Evolutionary conservation across 37 sponge, comb jelly and placozoan species (phyloP), one percentile per base, ranked within the genome.

Genomic region (Theonella swinhoei): DNA sequence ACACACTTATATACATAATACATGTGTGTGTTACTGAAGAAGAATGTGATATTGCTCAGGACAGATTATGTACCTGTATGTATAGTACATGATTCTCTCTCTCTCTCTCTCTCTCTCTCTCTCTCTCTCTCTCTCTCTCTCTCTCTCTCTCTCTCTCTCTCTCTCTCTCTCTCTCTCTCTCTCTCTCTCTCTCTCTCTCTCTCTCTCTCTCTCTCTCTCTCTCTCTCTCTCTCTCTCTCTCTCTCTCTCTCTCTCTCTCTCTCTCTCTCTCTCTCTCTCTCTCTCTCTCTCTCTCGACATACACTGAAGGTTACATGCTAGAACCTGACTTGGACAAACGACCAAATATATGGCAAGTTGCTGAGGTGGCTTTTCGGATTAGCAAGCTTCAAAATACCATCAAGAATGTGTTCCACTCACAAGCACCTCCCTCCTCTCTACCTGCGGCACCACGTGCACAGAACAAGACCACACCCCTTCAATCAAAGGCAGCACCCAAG

Each of bases 271-370:
- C n/a, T n/a, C n/a, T n/a, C n/a, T n/a, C n/a, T n/a, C n/a, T n/a
- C n/a, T n/a, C n/a, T n/a, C n/a, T n/a, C n/a, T n/a, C n/a, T n/a
- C n/a, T n/a, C n/a, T n/a, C n/a, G n/a, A n/a, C n/a, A n/a, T n/a
- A n/a, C n/a, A n/a, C n/a, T n/a, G n/a, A 42, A 94, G 95, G 76
- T 3, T 91, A 88, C 83, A 91, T 91, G 84, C 39, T 94, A 60
- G 78, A 88, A 42, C 32, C 80, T 33, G 70, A 91, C 38, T 69
- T 86, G 43, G 73, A 74, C 24, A 65, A 82, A 43, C 42, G 95
- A 41, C 95, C 92, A 0, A 83, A 74, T 42, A 80, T 94, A 20
- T 94, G 68, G 80, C 95, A 94, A 62, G 91, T 94, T 42, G 60
- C 80, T 65, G 65, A 88, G 25, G 78, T 84, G 26, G 76, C 80